Evolutionary conservation across 2,797 vertebrate species (phyloP), one percentile per base, ranked within the genome.

Genomic region (Smutsia gigantea): DNA sequence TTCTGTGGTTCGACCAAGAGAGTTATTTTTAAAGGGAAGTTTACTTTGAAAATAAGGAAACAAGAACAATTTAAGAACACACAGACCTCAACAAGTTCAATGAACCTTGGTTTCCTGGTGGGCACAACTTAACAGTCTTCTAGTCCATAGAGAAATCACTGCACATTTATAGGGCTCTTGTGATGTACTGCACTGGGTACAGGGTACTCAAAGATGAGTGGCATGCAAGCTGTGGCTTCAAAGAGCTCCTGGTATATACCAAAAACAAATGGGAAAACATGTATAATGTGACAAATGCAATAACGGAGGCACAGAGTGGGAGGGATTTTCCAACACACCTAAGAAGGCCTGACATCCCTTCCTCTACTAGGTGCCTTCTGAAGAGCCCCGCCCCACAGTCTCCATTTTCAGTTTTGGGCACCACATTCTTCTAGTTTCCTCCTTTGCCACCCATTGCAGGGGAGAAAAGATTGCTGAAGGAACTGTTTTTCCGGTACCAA

Each of bases 1-100:
- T 8, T 49, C 63, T 86, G 15, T 71, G 51, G 19, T 92, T 77
- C 39, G 83, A 57, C 31, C 34, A 55, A 77, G n/a, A 85, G 13
- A 49, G 21, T 46, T 46, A 46, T 46, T 23, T 31, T 46, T 53
- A 27, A 61, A 78, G 82, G 59, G 79, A 61, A 77, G 75, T 92
- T 92, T 77, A 84, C 66, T 95, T 89, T 72, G 81, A 93, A 83
- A 69, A 92, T 77, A 93, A 96, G 71, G 34, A 92, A 86, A 78
- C 29, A 94, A 94, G 88, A 64, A 83, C 90, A 89, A 77, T 39
- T n/a, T 72, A 63, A 92, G 59, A 84, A 55, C 25, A 63, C 42
- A 63, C 42, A 72, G 53, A 84, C 31, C 19, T 71, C 61, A 46
- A 17, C 71, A 71, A 66, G 23, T 77, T 71, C 51, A 55, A 81